Evolutionary conservation across 2,888 invertebrate species (phyloP).

Genomic region (Drosophila paramelanica): DNA sequence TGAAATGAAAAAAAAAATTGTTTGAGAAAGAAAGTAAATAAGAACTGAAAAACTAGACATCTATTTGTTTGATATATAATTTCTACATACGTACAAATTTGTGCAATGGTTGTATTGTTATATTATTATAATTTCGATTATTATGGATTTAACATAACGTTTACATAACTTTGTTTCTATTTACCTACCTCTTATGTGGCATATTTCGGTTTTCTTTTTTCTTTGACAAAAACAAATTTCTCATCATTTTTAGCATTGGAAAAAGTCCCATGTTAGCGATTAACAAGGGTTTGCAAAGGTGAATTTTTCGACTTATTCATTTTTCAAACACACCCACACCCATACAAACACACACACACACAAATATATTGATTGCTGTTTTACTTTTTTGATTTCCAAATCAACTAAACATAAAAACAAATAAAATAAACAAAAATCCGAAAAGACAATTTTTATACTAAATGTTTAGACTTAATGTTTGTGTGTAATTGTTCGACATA

Average conservation of each 20-base stretch:
- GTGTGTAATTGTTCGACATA: constrained; percentile 51
- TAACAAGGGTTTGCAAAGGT: constrained; percentile 94
- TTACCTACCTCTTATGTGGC: constrained; percentile 61
- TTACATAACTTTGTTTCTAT: constrained; percentile 54
- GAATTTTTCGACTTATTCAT: constrained; percentile 86
- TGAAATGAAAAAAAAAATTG: neutral
- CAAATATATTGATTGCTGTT: constrained; percentile 54
- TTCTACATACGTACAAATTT: constrained; percentile 27
- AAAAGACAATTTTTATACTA: constrained; percentile 35
- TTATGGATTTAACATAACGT: constrained; percentile 52
- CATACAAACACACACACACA: constrained; percentile 38
- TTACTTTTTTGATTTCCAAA: constrained; percentile 43
- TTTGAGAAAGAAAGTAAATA: neutral
- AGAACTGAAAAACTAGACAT: neutral
- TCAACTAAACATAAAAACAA: constrained; percentile 4
- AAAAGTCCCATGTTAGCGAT: constrained; percentile 92
- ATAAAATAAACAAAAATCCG: constrained; percentile 12
- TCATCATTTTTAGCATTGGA: constrained; percentile 88
- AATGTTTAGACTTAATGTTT: constrained; percentile 66
- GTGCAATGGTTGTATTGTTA: constrained; percentile 12
- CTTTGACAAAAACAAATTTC: constrained; percentile 57
- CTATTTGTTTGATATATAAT: constrained; percentile 25
- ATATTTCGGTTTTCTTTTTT: constrained; percentile 64
- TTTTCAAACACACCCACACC: constrained; percentile 60
- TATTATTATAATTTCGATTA: constrained; percentile 25